Conservation (phyloP, 2,113 vertebrate genomes). For the cat (Felis catus) region F.catus_Fca126_mat1.0 CM031416.1:51277001-51277500, state of each 20-base stretch:
- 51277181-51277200: background rate
- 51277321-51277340: background rate
- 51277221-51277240: background rate
- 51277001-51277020: slow-evolving; percentile 11
- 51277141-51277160: background rate
- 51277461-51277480: background rate
- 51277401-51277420: too few relatives aligned
- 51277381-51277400: background rate
- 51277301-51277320: background rate
- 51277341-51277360: background rate
- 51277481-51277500: background rate
- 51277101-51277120: background rate
- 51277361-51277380: background rate
- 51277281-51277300: background rate
- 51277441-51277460: background rate
- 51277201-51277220: background rate
- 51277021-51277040: background rate
- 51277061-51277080: background rate
- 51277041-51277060: slow-evolving; percentile 19
- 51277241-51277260: background rate
- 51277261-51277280: background rate
- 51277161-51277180: background rate
- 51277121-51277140: background rate
- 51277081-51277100: background rate
- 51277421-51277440: background rate